phyloP scores from a whole-genome alignment of 2,113 vertebrate genomes.

The Salminus brasiliensis region DNA sequence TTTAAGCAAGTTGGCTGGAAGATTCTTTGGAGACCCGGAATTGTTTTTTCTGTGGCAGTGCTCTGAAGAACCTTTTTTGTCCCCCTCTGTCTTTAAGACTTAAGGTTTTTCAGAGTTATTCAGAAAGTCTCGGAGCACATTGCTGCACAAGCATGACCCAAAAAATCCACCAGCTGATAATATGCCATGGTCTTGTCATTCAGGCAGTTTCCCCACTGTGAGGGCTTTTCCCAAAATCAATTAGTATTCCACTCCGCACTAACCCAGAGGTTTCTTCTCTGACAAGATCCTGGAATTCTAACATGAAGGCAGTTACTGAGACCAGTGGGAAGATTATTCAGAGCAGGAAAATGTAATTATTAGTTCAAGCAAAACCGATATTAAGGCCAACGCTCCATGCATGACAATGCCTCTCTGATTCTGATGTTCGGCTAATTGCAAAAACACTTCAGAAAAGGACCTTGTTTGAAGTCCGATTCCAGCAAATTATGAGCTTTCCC shows the following conservation, averaged over 20 bases:
- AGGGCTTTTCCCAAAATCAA: background rate
- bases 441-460: background rate
- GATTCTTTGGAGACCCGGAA: background rate
- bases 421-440: background rate
- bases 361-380: background rate
- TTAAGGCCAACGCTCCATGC: background rate
- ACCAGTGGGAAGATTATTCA: background rate
- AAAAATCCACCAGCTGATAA: background rate
- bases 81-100: background rate
- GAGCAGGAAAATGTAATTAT: background rate
- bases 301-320: background rate
- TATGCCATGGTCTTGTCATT: background rate
- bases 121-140: background rate
- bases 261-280: background rate
- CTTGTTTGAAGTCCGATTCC: background rate
- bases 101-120: background rate
- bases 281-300: background rate
- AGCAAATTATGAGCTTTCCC: background rate
- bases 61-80: background rate
- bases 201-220: background rate
- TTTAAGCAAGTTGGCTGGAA: no score
- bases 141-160: background rate
- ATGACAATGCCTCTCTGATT: background rate
- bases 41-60: background rate
- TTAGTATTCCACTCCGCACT: background rate